Evolutionary conservation across 2,113 vertebrate species (phyloP).

Genomic region (Notiomystis cincta): DNA sequence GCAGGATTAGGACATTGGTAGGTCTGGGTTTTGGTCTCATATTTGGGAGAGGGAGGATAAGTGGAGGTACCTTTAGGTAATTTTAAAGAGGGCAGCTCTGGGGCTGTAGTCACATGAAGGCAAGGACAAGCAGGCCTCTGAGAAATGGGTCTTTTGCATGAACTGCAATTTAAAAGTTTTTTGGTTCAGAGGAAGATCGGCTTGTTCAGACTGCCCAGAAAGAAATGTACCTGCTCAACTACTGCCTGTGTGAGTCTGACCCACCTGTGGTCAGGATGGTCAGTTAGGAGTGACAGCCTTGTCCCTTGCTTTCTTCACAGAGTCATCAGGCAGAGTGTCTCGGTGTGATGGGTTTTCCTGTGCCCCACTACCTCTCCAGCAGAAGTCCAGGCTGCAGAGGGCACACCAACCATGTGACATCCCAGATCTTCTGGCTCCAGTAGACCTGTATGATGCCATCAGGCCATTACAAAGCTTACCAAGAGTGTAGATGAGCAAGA

Average conservation of each 20-base stretch:
- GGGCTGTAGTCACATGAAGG: not conserved
- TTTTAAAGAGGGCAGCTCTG: not conserved
- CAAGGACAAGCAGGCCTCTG: not conserved
- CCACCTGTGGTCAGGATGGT: not conserved
- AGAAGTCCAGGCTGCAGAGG: not conserved
- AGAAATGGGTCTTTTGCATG: not conserved
- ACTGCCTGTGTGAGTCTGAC: not conserved
- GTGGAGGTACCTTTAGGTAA: not conserved
- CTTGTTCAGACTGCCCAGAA: not conserved
- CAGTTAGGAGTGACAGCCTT: not conserved
- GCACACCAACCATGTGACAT: not conserved
- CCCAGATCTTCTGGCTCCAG: not conserved
- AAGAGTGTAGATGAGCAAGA: not conserved
- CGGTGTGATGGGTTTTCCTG: not conserved
- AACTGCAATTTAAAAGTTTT: not conserved
- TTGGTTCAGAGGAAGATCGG: not conserved
- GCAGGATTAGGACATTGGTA: not conserved
- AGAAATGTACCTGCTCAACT: not conserved
- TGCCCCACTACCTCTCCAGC: not conserved
- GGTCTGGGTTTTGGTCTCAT: not conserved
- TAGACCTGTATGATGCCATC: not conserved
- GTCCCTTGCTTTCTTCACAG: constrained; percentile 3
- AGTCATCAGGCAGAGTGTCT: not conserved
- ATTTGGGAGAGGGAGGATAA: not conserved
- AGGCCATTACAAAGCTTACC: not conserved